Percentiles rank a stretch among this genome's conserved stretches.
These are phyloP conservation scores for Drosophila sp. DNA, from an alignment of 1,140 invertebrate genomes.

Conservation along the genomic window DNA sequence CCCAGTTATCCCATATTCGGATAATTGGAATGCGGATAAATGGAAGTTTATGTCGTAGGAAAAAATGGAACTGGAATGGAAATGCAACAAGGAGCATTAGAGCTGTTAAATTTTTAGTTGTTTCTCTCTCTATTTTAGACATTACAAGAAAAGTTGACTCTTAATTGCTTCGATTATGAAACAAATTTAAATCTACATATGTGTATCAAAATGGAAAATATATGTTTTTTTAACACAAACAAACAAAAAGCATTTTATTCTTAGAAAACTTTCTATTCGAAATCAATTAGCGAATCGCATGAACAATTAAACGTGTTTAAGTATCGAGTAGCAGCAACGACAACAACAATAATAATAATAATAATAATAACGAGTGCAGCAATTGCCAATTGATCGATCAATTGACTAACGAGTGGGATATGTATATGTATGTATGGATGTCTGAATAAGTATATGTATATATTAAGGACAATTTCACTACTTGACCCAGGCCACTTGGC, in stretches of 20 bases:
- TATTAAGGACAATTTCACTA: constrained; percentile 79
- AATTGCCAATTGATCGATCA: constrained; percentile 1
- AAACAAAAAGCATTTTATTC: background rate
- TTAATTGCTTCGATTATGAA: too few species aligned
- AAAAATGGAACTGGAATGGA: too few species aligned
- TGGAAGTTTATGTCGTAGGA: too few species aligned
- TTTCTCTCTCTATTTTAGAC: too few species aligned
- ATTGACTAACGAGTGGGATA: background rate
- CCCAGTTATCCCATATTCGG: too few species aligned
- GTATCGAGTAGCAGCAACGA: background rate
- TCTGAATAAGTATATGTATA: background rate
- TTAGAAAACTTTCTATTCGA: constrained; percentile 9
- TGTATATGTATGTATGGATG: background rate
- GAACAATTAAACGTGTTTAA: constrained; percentile 13
- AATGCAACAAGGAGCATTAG: too few species aligned
- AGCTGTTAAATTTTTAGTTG: too few species aligned
- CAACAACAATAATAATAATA: background rate
- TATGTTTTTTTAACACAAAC: too few species aligned
- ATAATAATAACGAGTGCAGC: constrained; percentile 10
- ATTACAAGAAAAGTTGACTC: too few species aligned
- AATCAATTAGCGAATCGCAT: constrained; percentile 6
- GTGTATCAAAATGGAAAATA: too few species aligned
- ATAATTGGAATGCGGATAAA: too few species aligned
- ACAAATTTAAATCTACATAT: too few species aligned
- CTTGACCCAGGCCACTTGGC: constrained; percentile 56